Evolutionary conservation across 1,140 invertebrate genomes (phyloP).

Genomic region (Monochamus saltuarius): DNA sequence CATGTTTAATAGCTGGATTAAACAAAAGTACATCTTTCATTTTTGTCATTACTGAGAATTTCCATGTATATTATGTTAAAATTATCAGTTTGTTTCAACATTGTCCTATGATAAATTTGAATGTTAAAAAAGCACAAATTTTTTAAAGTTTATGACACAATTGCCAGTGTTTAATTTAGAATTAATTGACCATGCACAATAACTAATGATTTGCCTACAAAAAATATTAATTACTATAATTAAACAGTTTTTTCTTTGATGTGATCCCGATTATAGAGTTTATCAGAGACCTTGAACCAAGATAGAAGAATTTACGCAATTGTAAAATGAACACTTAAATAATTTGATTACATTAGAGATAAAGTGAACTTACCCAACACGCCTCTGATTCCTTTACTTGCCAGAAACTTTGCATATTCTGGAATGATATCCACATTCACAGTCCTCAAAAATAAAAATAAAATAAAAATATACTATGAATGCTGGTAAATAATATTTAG

Average conservation of each 20-base stretch:
- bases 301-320: neutral
- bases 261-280: no score
- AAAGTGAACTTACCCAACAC: slow-evolving; percentile 62
- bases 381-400: slow-evolving; percentile 59
- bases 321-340: neutral
- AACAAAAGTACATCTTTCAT: no score
- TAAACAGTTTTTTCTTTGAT: no score
- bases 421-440: slow-evolving; percentile 62
- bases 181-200: no score
- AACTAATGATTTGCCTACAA: no score
- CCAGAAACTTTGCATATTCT: slow-evolving; percentile 63
- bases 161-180: no score
- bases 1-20: no score
- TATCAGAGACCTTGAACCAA: neutral
- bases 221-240: no score
- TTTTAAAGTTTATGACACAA: no score
- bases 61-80: neutral
- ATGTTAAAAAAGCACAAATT: no score
- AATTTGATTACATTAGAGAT: neutral
- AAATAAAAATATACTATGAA: neutral
- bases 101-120: neutral
- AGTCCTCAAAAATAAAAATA: slow-evolving; percentile 39
- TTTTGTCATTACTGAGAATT: slow-evolving; percentile 10
- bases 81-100: neutral
- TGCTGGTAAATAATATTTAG: neutral